A percentile compares a stretch with the other conserved stretches of the same genome.
Conservation (phyloP, 2,888 invertebrate genomes). For the Athetis lepigone region DNA sequence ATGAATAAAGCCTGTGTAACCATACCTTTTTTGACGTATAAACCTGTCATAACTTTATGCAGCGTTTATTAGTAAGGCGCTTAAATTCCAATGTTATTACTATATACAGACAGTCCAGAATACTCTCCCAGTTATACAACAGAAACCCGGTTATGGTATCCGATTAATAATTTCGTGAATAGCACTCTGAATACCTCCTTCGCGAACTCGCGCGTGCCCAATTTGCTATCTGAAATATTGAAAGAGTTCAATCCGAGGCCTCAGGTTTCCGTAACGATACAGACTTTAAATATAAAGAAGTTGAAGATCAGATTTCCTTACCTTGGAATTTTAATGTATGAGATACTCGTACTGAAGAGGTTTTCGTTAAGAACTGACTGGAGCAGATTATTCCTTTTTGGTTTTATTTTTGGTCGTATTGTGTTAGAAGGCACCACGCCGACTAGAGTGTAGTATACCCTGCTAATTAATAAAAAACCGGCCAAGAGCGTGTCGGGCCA, state of each 20-base stretch:
- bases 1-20: no score
- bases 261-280: conserved; percentile 7
- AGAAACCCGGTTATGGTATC: conserved; percentile 17
- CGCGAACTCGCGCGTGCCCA: conserved; percentile 29
- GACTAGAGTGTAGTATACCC: no score
- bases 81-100: no score
- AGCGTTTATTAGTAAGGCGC: no score
- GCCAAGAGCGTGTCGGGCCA: no score
- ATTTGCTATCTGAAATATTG: conserved; percentile 50
- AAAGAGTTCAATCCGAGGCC: conserved; percentile 31
- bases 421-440: no score
- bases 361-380: not conserved
- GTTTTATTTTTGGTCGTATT: no score
- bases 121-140: not conserved
- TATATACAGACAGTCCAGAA: no score
- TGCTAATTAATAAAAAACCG: no score
- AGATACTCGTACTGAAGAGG: not conserved
- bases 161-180: conserved; percentile 49
- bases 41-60: no score
- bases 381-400: no score
- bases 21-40: no score
- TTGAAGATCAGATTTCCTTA: conserved; percentile 1
- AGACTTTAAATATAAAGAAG: conserved; percentile 27
- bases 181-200: conserved; percentile 25
- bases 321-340: conserved; percentile 3